A percentile compares a stretch with the other conserved stretches of the same genome.
Conservation (phyloP, 1,140 invertebrate genomes). For the Diploscapter pachys region DNA sequence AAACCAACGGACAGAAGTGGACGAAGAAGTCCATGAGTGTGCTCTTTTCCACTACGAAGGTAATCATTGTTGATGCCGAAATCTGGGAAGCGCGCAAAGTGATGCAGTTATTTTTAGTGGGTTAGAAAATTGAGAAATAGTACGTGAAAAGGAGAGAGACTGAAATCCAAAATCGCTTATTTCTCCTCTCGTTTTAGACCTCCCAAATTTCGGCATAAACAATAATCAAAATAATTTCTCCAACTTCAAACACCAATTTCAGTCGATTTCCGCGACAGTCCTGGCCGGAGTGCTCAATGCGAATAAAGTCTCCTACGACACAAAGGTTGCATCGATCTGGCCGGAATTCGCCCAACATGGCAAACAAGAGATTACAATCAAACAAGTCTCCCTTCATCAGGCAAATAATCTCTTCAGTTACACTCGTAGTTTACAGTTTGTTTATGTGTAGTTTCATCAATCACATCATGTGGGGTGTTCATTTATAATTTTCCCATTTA, state of each 20-base stretch:
- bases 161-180: too few species aligned
- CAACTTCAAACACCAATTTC: neutral
- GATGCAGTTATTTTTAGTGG: too few species aligned
- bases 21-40: conserved; percentile 26
- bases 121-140: too few species aligned
- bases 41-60: conserved; percentile 36
- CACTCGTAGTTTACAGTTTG: too few species aligned
- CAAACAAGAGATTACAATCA: conserved; percentile 32
- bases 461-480: too few species aligned
- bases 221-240: too few species aligned
- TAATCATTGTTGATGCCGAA: neutral
- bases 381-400: conserved; percentile 29
- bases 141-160: too few species aligned
- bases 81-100: neutral
- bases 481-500: too few species aligned
- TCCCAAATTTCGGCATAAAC: too few species aligned
- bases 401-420: neutral
- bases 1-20: conserved; percentile 29
- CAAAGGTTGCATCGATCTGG: conserved; percentile 23
- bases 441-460: too few species aligned
- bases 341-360: conserved; percentile 27
- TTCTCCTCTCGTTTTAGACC: too few species aligned
- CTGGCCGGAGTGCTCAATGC: conserved; percentile 15
- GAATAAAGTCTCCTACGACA: conserved; percentile 22
- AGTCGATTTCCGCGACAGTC: conserved; percentile 33